phyloP scores from a whole-genome alignment of 37 sponge, comb jelly and placozoan genomes.

The Oscarella lobularis region DNA sequence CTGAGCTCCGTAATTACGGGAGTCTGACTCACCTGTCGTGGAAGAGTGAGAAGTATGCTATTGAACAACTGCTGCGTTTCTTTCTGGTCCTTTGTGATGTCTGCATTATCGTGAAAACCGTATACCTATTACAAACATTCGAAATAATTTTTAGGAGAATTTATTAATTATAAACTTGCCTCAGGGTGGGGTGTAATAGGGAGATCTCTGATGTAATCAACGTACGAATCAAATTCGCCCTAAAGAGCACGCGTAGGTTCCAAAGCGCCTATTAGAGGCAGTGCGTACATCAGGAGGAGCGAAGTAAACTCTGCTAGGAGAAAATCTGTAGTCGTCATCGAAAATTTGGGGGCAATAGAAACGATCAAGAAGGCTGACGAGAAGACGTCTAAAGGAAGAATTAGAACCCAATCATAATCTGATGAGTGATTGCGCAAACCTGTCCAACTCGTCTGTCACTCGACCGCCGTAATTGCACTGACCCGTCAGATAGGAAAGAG shows the following conservation, averaged over 20 bases:
- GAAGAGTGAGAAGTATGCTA: conserved; percentile 23
- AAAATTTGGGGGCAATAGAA: background rate
- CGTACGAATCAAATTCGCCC: conserved; percentile 8
- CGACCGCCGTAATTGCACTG: conserved; percentile 40
- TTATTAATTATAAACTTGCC: background rate
- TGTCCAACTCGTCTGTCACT: conserved; percentile 35
- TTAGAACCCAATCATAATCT: no score
- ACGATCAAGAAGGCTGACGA: background rate
- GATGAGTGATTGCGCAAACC: background rate
- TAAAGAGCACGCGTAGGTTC: no score
- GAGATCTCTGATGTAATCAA: conserved; percentile 16
- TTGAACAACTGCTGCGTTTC: conserved; percentile 30
- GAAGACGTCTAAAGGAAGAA: background rate
- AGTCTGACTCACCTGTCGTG: conserved; percentile 11
- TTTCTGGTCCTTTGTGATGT: conserved; percentile 32
- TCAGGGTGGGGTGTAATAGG: conserved; percentile 12
- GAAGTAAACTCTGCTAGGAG: conserved; percentile 8
- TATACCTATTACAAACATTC: conserved; percentile 10
- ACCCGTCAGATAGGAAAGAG: conserved; percentile 24
- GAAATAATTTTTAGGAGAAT: background rate
- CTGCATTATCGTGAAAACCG: conserved; percentile 46
- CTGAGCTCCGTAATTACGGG: background rate
- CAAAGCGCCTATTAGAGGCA: no score
- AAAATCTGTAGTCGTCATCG: conserved; percentile 12
- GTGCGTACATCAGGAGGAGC: conserved; percentile 14